Percentiles rank a stretch among this genome's conserved stretches.
These are phyloP conservation scores for Cantharis rustica DNA, from an alignment of 2,888 invertebrate species.

Conservation along the genomic window DNA sequence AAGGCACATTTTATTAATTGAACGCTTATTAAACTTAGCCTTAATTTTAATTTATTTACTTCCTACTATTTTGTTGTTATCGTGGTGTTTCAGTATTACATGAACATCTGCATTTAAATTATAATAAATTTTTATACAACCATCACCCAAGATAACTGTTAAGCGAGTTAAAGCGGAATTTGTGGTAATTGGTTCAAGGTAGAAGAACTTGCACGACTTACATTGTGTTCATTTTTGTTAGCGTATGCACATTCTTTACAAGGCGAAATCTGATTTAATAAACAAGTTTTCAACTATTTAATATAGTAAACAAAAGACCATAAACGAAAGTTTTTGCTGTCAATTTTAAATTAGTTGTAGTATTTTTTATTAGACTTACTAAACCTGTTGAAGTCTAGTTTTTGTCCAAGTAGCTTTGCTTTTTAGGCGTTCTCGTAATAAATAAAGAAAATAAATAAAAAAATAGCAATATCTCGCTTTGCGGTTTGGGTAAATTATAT, in stretches of 20 bases:
- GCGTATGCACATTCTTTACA: conserved; percentile 20
- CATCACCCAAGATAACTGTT: conserved; percentile 14
- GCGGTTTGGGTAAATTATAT: neutral
- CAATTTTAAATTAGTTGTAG: neutral
- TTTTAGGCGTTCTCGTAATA: neutral
- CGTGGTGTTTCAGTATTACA: neutral
- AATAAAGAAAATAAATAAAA: neutral
- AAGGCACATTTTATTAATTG: neutral
- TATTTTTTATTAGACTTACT: neutral
- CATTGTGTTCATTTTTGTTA: conserved; percentile 16
- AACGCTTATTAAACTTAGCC: neutral
- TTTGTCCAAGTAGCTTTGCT: too few species aligned
- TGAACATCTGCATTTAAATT: neutral
- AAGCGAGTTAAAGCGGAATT: conserved; percentile 5
- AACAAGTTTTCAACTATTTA: neutral
- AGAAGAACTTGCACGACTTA: conserved; percentile 23
- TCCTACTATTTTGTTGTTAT: neutral
- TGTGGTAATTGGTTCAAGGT: conserved; percentile 30
- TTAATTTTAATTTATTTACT: neutral
- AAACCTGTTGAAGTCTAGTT: neutral
- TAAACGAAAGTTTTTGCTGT: neutral
- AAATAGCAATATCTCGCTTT: neutral
- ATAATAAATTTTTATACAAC: neutral
- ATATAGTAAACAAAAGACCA: neutral
- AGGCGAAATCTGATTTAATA: conserved; percentile 16